phyloP scores from a whole-genome alignment of 2,888 invertebrate genomes.

The Cepaea hortensis region DNA sequence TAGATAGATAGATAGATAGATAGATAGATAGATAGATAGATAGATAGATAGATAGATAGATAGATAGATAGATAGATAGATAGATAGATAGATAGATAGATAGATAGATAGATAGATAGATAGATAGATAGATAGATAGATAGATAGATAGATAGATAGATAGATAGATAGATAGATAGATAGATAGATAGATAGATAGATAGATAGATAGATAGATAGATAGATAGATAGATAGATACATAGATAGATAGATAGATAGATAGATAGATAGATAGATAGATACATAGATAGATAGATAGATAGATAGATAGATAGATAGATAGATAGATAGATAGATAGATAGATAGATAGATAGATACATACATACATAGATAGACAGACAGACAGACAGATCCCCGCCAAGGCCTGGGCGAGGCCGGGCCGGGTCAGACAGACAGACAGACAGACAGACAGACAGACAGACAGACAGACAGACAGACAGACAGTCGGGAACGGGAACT shows the following conservation, averaged over 20 bases:
- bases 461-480: too few relatives aligned
- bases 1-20: too few relatives aligned
- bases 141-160: not conserved
- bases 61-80: not conserved
- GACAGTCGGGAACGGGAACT: too few relatives aligned
- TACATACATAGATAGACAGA: too few relatives aligned
- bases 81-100: not conserved
- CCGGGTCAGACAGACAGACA: too few relatives aligned
- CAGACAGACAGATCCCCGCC: too few relatives aligned
- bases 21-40: too few relatives aligned
- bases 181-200: not conserved
- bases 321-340: too few relatives aligned
- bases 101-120: not conserved
- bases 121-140: not conserved
- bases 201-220: not conserved
- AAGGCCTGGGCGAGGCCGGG: too few relatives aligned
- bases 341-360: too few relatives aligned
- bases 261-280: not conserved
- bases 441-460: too few relatives aligned
- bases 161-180: not conserved
- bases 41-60: slow-evolving; percentile 3
- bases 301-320: not conserved
- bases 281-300: slow-evolving; percentile 2
- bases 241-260: not conserved
- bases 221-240: not conserved